Evolutionary conservation across 1,140 invertebrate species (phyloP).

Genomic region (Drosophila gunungcola): DNA sequence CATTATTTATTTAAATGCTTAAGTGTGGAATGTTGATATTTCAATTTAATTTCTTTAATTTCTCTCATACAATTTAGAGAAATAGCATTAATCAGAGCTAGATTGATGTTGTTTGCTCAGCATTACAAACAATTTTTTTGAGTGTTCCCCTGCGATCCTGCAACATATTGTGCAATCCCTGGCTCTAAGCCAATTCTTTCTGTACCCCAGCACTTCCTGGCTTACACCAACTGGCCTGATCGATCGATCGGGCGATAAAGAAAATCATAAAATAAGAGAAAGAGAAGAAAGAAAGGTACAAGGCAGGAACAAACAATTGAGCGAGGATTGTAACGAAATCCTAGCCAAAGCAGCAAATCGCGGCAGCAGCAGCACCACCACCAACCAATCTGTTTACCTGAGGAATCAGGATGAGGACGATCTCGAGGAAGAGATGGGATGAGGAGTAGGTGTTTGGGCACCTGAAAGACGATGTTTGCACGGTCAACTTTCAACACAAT

Average conservation of each 20-base stretch:
- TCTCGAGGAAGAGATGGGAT: slow-evolving; percentile 2
- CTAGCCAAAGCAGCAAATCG: slow-evolving; percentile 69
- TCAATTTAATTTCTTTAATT: too few species aligned
- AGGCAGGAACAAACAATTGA: slow-evolving; percentile 79
- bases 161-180: slow-evolving; percentile 45
- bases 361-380: slow-evolving; percentile 17
- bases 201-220: slow-evolving; percentile 64
- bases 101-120: neutral
- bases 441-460: slow-evolving; percentile 4
- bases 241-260: slow-evolving; percentile 67
- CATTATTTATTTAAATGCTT: too few species aligned
- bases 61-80: too few species aligned
- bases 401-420: slow-evolving; percentile 29
- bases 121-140: neutral
- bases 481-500: slow-evolving; percentile 77
- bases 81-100: too few species aligned
- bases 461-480: slow-evolving; percentile 69
- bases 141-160: slow-evolving; percentile 7
- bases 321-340: slow-evolving; percentile 70
- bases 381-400: slow-evolving; percentile 51
- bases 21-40: too few species aligned
- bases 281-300: slow-evolving; percentile 38
- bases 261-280: slow-evolving; percentile 43
- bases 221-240: slow-evolving; percentile 70
- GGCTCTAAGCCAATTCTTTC: slow-evolving; percentile 57